Evolutionary conservation across 2,797 vertebrate genomes (phyloP).

Genomic region (Sibirionetta formosa): DNA sequence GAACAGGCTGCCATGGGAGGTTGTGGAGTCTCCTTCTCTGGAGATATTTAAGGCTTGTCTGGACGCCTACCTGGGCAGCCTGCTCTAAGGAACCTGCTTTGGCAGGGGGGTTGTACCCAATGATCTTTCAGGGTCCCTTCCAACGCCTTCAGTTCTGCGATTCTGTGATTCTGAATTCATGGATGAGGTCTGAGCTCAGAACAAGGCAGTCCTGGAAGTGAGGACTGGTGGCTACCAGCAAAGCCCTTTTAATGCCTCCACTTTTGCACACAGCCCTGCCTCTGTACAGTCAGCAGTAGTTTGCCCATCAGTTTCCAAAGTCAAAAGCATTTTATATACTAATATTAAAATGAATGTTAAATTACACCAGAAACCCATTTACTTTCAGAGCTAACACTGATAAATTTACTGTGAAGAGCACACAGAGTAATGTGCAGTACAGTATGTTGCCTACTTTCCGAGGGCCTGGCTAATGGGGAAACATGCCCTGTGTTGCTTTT

Average conservation of each 20-base stretch:
- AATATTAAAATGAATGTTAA: conserved; percentile 42
- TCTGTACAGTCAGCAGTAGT: conserved; percentile 9
- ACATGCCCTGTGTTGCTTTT: conserved; percentile 28
- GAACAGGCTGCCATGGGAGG: too few species aligned
- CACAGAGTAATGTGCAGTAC: not conserved
- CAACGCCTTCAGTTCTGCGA: too few species aligned
- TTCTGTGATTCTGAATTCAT: not conserved
- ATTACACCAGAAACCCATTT: conserved; percentile 36
- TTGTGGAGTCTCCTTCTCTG: too few species aligned
- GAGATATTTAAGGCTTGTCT: too few species aligned
- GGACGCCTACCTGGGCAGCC: too few species aligned
- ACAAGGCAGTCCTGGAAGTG: not conserved
- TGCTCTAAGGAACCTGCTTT: too few species aligned
- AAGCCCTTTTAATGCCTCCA: not conserved
- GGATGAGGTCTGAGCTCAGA: not conserved
- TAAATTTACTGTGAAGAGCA: conserved; percentile 48
- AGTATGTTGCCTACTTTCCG: conserved; percentile 29
- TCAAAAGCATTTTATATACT: conserved; percentile 37
- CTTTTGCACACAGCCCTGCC: not conserved
- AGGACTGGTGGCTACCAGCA: not conserved
- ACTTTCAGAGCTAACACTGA: conserved; percentile 9
- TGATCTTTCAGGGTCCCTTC: too few species aligned
- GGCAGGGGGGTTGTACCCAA: too few species aligned
- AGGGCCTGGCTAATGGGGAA: conserved; percentile 41
- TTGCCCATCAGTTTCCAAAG: conserved; percentile 39